Evolutionary conservation across 2,888 invertebrate genomes (phyloP), one percentile per base, ranked within the genome.

Genomic region (Loripinus fragilis): DNA sequence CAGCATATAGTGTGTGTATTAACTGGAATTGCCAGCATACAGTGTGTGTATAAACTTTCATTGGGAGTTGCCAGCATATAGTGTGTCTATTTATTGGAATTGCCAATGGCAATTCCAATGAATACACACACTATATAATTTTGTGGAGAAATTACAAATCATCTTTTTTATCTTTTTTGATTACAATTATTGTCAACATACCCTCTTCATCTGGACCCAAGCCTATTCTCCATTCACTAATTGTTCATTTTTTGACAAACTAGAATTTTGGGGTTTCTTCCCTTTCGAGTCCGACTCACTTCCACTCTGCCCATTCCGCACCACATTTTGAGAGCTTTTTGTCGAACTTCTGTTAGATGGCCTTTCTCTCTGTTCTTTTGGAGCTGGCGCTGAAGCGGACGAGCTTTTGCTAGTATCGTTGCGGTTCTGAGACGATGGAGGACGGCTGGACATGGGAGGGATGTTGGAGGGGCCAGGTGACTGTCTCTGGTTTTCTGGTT

Each of bases 181-280:
- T n/a, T n/a, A n/a, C n/a, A n/a, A n/a, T n/a, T n/a, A n/a, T n/a
- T n/a, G n/a, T n/a, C n/a, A n/a, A n/a, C n/a, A n/a, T n/a, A n/a
- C n/a, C n/a, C n/a, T n/a, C n/a, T n/a, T n/a, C n/a, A n/a, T n/a
- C n/a, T n/a, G n/a, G n/a, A 50, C 10, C 50, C n/a, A n/a, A 50
- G 25, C 76, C 76, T 90, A 88, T 77, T 89, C 89, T 52, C 90
- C 90, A 81, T 90, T 90, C n/a, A 90, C 89, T 75, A 90, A 76
- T 65, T 88, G 88, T 55, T 90, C 90, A 68, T 86, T 87, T 30
- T 80, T 68, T 71, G 76, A 76, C 76, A 70, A 82, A 69, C 75
- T 80, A 64, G 78, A 82, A 55, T 76, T 78, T 73, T 85, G 87
- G 52, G 65, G 77, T 80, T 89, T 90, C 33, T 81, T 85, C 23